Percentiles rank a stretch among this genome's conserved stretches.
These are phyloP conservation scores for Rhinoptilus africanus DNA, from an alignment of 2,113 vertebrate species.

Conservation along the genomic window DNA sequence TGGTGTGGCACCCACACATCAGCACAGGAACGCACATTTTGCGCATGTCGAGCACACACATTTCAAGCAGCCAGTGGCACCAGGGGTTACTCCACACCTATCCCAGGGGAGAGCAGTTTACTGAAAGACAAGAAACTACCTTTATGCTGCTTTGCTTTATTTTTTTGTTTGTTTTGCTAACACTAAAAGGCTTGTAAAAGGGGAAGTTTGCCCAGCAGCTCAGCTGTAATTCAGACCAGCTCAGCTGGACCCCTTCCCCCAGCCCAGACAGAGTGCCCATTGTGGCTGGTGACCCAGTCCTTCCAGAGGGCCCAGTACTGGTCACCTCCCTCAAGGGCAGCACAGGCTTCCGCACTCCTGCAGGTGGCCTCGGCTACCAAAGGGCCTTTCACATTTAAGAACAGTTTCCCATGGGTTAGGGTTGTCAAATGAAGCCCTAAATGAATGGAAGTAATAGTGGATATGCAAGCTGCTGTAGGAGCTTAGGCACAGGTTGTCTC, in stretches of 20 bases:
- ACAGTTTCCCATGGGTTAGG: background rate
- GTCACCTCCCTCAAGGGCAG: background rate
- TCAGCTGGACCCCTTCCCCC: background rate
- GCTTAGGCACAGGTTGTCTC: background rate
- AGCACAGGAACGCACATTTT: background rate
- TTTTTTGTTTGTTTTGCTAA: background rate
- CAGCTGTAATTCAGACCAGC: background rate
- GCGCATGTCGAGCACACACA: no score
- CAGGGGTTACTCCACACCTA: fast-evolving
- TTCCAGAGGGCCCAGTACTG: background rate
- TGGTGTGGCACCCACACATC: background rate
- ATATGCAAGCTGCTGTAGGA: fast-evolving
- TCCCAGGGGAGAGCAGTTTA: background rate
- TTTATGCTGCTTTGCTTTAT: background rate
- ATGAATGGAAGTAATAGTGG: background rate
- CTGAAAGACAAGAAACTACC: background rate
- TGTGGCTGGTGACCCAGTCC: background rate
- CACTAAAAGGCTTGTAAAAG: background rate
- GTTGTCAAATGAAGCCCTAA: background rate
- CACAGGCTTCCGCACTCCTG: background rate
- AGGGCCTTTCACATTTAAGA: background rate
- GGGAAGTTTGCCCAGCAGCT: background rate
- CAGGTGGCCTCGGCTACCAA: background rate
- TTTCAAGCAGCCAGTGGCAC: background rate
- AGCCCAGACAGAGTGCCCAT: background rate